Evolutionary conservation across 2,888 invertebrate species (phyloP).

Genomic region (Neuroscelio doddi): DNA sequence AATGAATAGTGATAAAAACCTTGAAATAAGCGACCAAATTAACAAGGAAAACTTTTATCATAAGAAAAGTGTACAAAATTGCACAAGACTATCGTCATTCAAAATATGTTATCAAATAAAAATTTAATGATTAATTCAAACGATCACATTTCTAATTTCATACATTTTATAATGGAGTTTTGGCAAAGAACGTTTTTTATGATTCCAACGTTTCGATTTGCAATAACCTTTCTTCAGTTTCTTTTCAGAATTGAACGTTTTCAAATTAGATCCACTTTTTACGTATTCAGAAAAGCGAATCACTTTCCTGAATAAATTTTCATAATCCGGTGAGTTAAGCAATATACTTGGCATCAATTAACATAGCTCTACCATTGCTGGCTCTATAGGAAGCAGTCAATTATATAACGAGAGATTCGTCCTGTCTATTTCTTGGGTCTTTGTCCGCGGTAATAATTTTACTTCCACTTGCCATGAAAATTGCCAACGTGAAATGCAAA

Average conservation of each 20-base stretch:
- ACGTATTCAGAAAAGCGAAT: slow-evolving; percentile 31
- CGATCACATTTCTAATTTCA: too few species aligned
- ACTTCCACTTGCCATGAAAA: slow-evolving; percentile 19
- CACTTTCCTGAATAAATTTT: slow-evolving; percentile 51
- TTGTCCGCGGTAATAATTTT: slow-evolving; percentile 35
- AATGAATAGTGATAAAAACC: too few species aligned
- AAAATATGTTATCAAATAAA: too few species aligned
- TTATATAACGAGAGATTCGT: slow-evolving; percentile 49
- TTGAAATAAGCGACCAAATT: too few species aligned
- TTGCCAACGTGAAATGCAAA: slow-evolving; percentile 23
- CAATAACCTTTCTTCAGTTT: background rate
- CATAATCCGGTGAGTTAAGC: slow-evolving; percentile 46
- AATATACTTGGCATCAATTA: slow-evolving; percentile 47
- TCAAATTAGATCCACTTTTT: slow-evolving; percentile 2
- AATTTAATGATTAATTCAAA: too few species aligned
- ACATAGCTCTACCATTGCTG: slow-evolving; percentile 46
- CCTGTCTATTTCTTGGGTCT: slow-evolving; percentile 6
- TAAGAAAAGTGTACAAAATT: too few species aligned
- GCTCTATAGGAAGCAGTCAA: slow-evolving; percentile 44
- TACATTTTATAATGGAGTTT: too few species aligned
- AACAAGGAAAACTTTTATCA: too few species aligned
- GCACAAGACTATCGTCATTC: too few species aligned
- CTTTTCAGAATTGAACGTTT: too few species aligned
- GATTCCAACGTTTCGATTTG: slow-evolving; percentile 18
- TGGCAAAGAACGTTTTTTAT: slow-evolving; percentile 34